Base-by-base conservation (phyloP, 1,140 invertebrate species). In the Lepidotrigona ventralis region DNA sequence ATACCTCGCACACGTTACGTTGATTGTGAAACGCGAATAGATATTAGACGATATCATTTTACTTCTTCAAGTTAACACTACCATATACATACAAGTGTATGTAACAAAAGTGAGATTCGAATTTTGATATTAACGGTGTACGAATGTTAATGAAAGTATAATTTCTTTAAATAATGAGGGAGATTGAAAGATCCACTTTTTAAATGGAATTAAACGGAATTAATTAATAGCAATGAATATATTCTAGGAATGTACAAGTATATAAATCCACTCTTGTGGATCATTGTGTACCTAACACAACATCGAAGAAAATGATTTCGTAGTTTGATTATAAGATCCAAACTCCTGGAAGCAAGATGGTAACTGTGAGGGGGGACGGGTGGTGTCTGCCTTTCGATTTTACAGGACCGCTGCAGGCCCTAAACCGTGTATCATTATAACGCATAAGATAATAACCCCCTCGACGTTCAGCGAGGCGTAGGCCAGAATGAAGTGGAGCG, bases 391-490 rank as follows among this genome's bases (percentile, higher is more conserved):
- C 83, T 90, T 90, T 89, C 89, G 84, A 90, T 90, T 88, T 88
- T 84, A 79, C 89, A 86, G 84, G 85, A 84, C 77, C 60, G 87
- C 84, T 90, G 87, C 88, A 73, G 86, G 85, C 81, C 86, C 77
- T 89, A 87, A 89, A 85, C 83, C 87, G 88, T 86, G 84, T 90
- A 91, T 91, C 90, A 90, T 91, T 90, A 90, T 90, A 91, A 89
- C 89, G 86, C 87, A 91, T 91, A 90, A 92, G 91, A 92, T 92
- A 92, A 92, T 91, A 92, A 92, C 90, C 90, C 89, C 89, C 90
- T 92, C 90, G 85, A 90, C 88, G 90, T 88, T 91, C 90, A 92
- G 81, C 82, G 86, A 91, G 82, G 90, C 91, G 85, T 91, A 87
- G 90, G 85, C 78, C 85, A 79, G 81, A 90, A 90, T 89, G 88